phyloP scores from a whole-genome alignment of 2,113 vertebrate species.

The Ictalurus furcatus region DNA sequence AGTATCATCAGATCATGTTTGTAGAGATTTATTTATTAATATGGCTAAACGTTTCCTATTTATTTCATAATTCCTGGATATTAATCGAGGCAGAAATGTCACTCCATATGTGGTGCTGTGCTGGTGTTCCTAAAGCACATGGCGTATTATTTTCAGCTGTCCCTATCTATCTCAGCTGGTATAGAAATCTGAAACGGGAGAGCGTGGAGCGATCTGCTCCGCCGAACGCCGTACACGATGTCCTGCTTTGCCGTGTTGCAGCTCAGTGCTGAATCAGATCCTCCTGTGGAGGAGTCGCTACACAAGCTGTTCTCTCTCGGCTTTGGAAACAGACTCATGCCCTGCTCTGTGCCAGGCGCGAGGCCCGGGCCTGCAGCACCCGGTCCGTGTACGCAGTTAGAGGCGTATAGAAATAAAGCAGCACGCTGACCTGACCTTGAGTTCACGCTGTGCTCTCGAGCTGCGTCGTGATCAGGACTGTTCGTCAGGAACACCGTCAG shows the following conservation, averaged over 20 bases:
- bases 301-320: slow-evolving; percentile 8
- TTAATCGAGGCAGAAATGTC: not conserved
- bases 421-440: slow-evolving; percentile 9
- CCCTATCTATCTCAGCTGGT: not conserved
- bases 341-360: not conserved
- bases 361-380: not conserved
- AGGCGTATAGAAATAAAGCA: not conserved
- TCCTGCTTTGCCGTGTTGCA: not conserved
- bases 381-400: not conserved
- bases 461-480: slow-evolving; percentile 2
- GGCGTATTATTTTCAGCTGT: not conserved
- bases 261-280: not conserved
- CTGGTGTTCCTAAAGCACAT: not conserved
- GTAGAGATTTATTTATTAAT: not conserved
- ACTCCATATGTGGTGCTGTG: not conserved
- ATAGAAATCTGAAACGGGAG: not conserved
- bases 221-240: not conserved
- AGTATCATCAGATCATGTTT: not conserved
- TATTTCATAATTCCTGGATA: not conserved
- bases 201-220: not conserved
- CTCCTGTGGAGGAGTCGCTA: slow-evolving; percentile 20
- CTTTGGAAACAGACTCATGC: not conserved
- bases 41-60: not conserved
- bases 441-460: not conserved
- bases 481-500: not conserved